Base-by-base conservation (phyloP, 1,140 invertebrate genomes). In the Drosophila navojoa region DNA sequence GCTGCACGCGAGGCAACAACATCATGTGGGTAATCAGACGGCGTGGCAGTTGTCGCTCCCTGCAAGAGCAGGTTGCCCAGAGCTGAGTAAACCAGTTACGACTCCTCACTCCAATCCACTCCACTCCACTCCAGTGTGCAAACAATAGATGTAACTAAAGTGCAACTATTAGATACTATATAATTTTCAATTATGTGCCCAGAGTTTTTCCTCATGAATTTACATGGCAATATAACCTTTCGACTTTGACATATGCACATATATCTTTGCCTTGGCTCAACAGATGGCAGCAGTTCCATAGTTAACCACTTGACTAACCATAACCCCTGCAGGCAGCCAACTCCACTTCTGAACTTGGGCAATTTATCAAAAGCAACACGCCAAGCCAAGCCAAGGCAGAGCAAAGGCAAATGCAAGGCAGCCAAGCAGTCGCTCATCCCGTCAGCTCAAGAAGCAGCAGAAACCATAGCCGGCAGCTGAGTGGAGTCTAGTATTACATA, bases 401-500 rank as follows among this genome's bases (percentile, higher is more conserved):
- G 32, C n/a, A 13, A 1, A 19, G 19, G 19, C 19, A 22, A 1
- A 32, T n/a, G 40, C 40, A 42, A 19, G 40, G 59, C 64, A n/a
- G 47, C 61, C 62, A 63, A 45, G 35, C 52, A 52, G 62, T 70
- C 52, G 59, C 42, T 35, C 68, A 59, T 45, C 62, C 60, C 19
- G 22, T 49, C 47, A 25, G 40, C 38, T 45, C 19, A 67, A 45
- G 42, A 45, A 25, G 38, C 57, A 60, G 60, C 79, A 75, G 45
- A 62, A 54, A 66, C 49, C 66, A 38, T 3, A 1, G 69, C 71
- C 66, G 62, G 75, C 62, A 60, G 59, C 62, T 67, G 72, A 79
- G 69, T 53, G 61, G 67, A 81, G 76, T 79, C 73, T 76, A 79
- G 84, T 84, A 82, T 87, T 89, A 89, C 84, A 87, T 84, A 87